Evolutionary conservation across 2,888 invertebrate genomes (phyloP), one percentile per base, ranked within the genome.

Genomic region (Agrochola lota): DNA sequence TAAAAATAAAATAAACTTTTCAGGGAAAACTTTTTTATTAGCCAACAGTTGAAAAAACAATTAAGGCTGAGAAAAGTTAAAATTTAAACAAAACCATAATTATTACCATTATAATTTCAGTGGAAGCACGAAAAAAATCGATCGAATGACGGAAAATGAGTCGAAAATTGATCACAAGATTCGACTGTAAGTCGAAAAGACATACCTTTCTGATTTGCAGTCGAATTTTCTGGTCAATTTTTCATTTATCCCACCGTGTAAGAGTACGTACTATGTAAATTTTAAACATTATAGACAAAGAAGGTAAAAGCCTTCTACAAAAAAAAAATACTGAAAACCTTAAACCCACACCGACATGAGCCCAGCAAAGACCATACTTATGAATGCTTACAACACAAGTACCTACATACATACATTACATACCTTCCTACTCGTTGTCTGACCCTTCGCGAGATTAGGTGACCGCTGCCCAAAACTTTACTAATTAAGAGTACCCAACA

Each of bases 401-500:
- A 49, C 40, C 4, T 55, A 60, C 40, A n/a, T n/a, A n/a, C n/a
- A n/a, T n/a, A n/a, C n/a, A n/a, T n/a, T n/a, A n/a, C n/a, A 15
- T 75, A 69, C 17, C 15, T 55, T 30, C 43, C 23, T 74, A 64
- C n/a, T 40, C 20, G 66, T n/a, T 60, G 62, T 73, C 67, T 86
- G 86, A 84, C 86, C 83, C 86, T 86, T 62, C 59, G 60, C 74
- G 64, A 88, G 90, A 91, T 91, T 90, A 91, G 85, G 84, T 87
- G 88, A 91, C 92, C 91, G 86, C 89, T 80, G 73, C 87, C 90
- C 85, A 77, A 88, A 92, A 92, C 89, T 92, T 92, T 91, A 81
- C 91, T 92, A 91, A 92, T 92, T 92, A 92, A 90, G 89, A 83
- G 83, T 85, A 83, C 84, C 88, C 84, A 68, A 77, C 82, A 81